Conservation (phyloP, 1,140 invertebrate genomes). For the Schlechtendalia chinensis region DNA sequence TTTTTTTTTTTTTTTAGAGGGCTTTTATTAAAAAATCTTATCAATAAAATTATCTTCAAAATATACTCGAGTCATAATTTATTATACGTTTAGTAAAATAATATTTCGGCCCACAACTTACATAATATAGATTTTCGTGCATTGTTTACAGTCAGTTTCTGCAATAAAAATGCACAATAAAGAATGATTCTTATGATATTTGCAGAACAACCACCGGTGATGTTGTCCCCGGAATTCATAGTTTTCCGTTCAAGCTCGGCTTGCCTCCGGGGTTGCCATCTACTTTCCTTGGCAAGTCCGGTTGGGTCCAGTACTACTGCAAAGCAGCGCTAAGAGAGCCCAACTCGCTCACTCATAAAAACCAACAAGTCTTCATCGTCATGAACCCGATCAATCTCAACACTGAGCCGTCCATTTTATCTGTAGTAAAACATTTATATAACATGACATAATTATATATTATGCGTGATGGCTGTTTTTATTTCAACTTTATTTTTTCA, state of each 20-base stretch:
- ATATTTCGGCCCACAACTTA: too few species aligned
- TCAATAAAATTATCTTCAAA: too few species aligned
- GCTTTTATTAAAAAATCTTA: too few species aligned
- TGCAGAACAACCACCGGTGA: constrained; percentile 73
- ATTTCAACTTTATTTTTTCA: too few species aligned
- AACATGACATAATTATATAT: not conserved
- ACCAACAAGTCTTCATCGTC: constrained; percentile 94
- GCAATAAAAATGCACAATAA: too few species aligned
- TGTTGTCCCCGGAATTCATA: constrained; percentile 93
- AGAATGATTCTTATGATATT: constrained; percentile 19
- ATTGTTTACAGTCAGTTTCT: too few species aligned
- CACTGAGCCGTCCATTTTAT: constrained; percentile 80
- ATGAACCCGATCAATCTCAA: constrained; percentile 95
- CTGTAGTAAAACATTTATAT: constrained; percentile 64
- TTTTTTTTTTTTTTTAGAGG: too few species aligned
- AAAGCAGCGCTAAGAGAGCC: constrained; percentile 86
- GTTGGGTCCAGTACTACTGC: constrained; percentile 94
- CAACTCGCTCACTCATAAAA: constrained; percentile 88
- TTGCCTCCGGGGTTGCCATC: constrained; percentile 86
- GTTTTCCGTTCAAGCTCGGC: constrained; percentile 91
- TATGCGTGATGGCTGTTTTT: constrained; percentile 47
- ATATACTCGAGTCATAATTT: too few species aligned
- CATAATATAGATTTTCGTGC: too few species aligned
- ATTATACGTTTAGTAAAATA: too few species aligned
- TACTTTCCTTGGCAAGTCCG: constrained; percentile 89